Base-by-base conservation (phyloP, 2,888 invertebrate genomes). In the Stenurella melanura region DNA sequence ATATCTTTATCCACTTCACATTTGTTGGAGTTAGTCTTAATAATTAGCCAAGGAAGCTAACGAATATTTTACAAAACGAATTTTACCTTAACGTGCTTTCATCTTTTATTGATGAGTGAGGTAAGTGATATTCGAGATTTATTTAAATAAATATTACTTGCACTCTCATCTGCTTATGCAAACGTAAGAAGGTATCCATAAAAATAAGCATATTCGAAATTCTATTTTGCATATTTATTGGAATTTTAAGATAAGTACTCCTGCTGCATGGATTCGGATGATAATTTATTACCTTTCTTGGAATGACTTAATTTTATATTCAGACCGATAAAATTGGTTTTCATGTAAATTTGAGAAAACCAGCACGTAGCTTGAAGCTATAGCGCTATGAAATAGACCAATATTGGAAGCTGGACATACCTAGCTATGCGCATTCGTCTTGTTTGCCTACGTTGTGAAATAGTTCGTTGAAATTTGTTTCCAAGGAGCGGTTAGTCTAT, bases 151-250 rank as follows among this genome's bases (percentile, higher is more conserved):
- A 56, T 19, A 17, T 30, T 21, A 30, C 42, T 66, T 42, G 50
- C 42, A 66, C n/a, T 66, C 66, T 66, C 66, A 66, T 66, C 50
- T 66, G 38, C 50, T 66, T 66, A 66, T 50, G 66, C 66, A 50
- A 66, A 66, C 42, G 66, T 66, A 66, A 66, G 66, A 66, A 64
- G 67, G 56, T 67, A 54, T 26, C 67, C 54, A 54, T 54, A 67
- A 67, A 56, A 56, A 30, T 67, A 56, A 67, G 67, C 67, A 56
- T 67, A 67, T 56, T 67, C 54, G 26, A 54, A 56, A 54, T 21
- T 60, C 61, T 58, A 71, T 26, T 71, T 71, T 71, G 50, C 71
- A 71, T 71, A 61, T 71, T 71, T 71, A 71, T 71, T 71, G 71
- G 63, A 71, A 71, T 61, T 71, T 61, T 60, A 71, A 61, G 63